phyloP scores from a whole-genome alignment of 2,113 vertebrate species.

The Pitta sordida region DNA sequence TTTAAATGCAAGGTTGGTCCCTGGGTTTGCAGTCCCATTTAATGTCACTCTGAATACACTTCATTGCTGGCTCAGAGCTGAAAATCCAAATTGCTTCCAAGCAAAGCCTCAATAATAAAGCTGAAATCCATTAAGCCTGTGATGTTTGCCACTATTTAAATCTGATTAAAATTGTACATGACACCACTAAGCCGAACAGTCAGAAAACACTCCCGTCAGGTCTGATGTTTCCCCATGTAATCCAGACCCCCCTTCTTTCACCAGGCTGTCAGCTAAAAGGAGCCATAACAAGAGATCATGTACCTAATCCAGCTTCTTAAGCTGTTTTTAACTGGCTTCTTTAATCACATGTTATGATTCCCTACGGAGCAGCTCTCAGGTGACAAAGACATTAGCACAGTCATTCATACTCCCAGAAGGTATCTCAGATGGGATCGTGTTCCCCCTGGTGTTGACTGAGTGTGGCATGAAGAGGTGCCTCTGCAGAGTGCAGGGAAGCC shows the following conservation, averaged over 20 bases:
- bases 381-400: constrained; percentile 1
- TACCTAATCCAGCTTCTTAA: constrained; percentile 52
- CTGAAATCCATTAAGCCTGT: constrained; percentile 61
- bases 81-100: constrained; percentile 59
- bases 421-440: not conserved
- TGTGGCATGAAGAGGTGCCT: not conserved
- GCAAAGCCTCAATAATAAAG: constrained; percentile 60
- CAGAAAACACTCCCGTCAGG: constrained; percentile 46
- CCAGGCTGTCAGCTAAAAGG: not conserved
- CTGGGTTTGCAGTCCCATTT: not conserved
- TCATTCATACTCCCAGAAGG: not conserved
- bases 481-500: not conserved
- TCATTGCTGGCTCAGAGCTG: not conserved
- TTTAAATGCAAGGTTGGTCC: not conserved
- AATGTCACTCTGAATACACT: not conserved
- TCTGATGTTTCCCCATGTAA: constrained; percentile 3
- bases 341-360: constrained; percentile 32
- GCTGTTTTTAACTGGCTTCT: constrained; percentile 37
- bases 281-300: constrained; percentile 25
- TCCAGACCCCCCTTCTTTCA: constrained; percentile 39
- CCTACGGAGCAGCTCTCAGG: not conserved
- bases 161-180: constrained; percentile 53
- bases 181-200: constrained; percentile 51
- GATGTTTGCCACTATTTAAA: constrained; percentile 64
- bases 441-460: rapidly evolving